These are phyloP conservation scores for Mormoops blainvillei DNA, from an alignment of 2,113 vertebrate species.

Conservation along the genomic window DNA sequence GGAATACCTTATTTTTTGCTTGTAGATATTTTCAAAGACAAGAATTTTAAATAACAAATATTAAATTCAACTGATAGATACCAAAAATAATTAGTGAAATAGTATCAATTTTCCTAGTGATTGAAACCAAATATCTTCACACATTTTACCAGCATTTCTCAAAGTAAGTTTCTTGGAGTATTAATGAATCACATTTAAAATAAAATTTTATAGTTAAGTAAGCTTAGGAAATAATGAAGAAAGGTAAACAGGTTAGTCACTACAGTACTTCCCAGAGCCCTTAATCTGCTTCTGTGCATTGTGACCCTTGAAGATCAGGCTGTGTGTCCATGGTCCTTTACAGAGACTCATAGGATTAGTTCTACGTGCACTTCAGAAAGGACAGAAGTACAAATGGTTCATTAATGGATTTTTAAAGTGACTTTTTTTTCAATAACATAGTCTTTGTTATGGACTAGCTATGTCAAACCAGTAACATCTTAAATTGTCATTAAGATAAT, in stretches of 20 bases:
- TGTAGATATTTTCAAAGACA: conserved; percentile 21
- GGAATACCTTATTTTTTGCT: neutral
- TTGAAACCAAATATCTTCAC: neutral
- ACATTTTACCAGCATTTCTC: neutral
- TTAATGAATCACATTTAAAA: conserved; percentile 23
- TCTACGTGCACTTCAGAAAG: neutral
- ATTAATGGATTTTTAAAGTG: neutral
- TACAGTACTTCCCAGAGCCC: neutral
- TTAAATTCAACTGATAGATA: neutral
- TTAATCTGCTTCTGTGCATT: neutral
- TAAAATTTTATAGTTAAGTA: neutral
- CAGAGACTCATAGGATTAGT: neutral
- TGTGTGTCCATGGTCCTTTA: neutral
- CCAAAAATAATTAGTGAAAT: neutral
- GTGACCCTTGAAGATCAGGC: neutral
- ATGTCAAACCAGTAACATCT: neutral
- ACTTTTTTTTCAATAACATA: neutral
- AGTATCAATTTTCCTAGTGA: neutral
- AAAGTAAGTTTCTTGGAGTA: neutral
- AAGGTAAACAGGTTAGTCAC: neutral
- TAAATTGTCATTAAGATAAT: neutral
- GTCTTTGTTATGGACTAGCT: neutral
- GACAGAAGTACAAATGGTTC: neutral
- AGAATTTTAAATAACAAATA: conserved; percentile 25
- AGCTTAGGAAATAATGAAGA: neutral